Percentiles rank a stretch among this genome's conserved stretches.
Evolutionary conservation across 2,113 vertebrate species (phyloP).

Genomic region (Entomyzon cyanotis): DNA sequence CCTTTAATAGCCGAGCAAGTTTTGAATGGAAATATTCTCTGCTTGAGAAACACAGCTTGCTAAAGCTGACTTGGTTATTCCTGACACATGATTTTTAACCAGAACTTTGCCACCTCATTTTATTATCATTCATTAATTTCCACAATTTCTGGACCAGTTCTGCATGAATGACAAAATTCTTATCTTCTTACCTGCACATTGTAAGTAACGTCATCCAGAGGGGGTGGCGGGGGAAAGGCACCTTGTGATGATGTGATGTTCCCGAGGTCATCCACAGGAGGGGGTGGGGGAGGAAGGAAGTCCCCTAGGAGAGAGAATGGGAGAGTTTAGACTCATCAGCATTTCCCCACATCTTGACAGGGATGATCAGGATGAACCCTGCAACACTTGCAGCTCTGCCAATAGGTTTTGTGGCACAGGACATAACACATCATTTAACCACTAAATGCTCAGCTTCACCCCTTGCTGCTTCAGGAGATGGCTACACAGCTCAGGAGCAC

Average conservation of each 20-base stretch:
- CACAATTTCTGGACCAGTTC: neutral
- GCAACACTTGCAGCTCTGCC: neutral
- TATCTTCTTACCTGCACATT: slow-evolving; percentile 65
- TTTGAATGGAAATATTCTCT: slow-evolving; percentile 52
- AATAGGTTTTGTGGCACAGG: rapidly evolving
- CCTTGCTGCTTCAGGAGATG: neutral
- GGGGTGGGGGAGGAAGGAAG: slow-evolving; percentile 79
- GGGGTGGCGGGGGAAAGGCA: slow-evolving; percentile 74
- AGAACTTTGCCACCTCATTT: neutral
- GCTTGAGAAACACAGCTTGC: slow-evolving; percentile 40
- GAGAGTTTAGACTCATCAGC: neutral
- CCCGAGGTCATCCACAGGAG: slow-evolving; percentile 74
- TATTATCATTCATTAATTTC: neutral
- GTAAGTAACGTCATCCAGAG: slow-evolving; percentile 53
- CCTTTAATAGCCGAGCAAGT: slow-evolving; percentile 39
- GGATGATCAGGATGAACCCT: neutral
- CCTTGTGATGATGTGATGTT: slow-evolving; percentile 64
- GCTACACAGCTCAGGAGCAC: neutral
- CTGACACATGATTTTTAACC: slow-evolving; percentile 3
- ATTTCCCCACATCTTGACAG: neutral
- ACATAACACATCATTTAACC: neutral
- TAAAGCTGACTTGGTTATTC: slow-evolving; percentile 5
- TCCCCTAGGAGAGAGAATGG: slow-evolving; percentile 68
- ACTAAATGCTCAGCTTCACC: neutral
- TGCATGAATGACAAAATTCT: neutral